Conservation (phyloP, 2,888 invertebrate species). For the Cyclophora punctaria region DNA sequence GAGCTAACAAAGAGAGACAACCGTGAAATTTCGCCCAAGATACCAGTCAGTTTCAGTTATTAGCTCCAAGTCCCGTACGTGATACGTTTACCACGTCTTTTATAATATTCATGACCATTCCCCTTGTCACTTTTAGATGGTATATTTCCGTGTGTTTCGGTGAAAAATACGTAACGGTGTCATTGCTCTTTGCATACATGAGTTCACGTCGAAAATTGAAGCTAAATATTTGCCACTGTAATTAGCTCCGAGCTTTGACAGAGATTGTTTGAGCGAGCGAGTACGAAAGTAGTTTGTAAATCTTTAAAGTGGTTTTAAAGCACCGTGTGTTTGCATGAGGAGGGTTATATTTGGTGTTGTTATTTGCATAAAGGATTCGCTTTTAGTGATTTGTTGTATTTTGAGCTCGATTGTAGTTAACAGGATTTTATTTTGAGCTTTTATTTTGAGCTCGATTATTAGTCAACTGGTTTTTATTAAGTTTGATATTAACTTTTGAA, state of each 20-base stretch:
- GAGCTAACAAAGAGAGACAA: constrained; percentile 16
- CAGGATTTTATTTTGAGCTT: too few relatives aligned
- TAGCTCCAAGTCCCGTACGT: constrained; percentile 24
- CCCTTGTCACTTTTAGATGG: constrained; percentile 17
- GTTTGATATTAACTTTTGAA: too few relatives aligned
- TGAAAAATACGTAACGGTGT: constrained; percentile 26
- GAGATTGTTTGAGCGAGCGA: constrained; percentile 21
- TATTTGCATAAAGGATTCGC: neutral
- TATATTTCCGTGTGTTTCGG: constrained; percentile 17
- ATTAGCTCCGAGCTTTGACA: constrained; percentile 36
- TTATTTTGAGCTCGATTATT: too few relatives aligned
- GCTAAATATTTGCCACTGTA: constrained; percentile 44
- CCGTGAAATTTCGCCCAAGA: constrained; percentile 20
- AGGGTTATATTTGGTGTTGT: neutral
- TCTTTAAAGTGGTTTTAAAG: constrained; percentile 17
- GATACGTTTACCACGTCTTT: constrained; percentile 24
- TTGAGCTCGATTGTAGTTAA: neutral
- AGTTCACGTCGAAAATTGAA: constrained; percentile 33
- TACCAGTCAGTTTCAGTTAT: constrained; percentile 22
- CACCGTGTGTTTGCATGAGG: constrained; percentile 4
- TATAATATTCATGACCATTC: constrained; percentile 30
- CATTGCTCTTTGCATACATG: constrained; percentile 28
- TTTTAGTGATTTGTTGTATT: neutral
- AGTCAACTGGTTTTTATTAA: too few relatives aligned
- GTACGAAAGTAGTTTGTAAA: constrained; percentile 19